These are phyloP conservation scores for Dipodomys stephensi DNA, from an alignment of 2,113 vertebrate genomes.

Conservation along the genomic window DNA sequence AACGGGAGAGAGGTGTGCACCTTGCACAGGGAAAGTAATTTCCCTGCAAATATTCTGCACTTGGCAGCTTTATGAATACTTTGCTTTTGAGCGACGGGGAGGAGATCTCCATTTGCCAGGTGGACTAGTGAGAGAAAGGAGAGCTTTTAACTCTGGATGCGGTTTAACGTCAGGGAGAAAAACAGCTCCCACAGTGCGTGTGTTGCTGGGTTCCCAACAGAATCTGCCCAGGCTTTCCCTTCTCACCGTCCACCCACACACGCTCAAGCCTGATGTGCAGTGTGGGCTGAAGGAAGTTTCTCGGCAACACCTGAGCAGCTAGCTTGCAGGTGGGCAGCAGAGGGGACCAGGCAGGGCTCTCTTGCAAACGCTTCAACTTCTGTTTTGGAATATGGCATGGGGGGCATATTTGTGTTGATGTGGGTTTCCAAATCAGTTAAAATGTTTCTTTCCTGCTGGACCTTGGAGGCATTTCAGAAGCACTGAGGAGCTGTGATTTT, in stretches of 20 bases:
- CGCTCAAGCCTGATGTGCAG: background rate
- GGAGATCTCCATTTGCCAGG: conserved; percentile 22
- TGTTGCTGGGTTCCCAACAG: no score
- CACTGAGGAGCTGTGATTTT: background rate
- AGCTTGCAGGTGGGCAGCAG: background rate
- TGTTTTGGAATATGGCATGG: background rate
- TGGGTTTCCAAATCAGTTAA: conserved; percentile 5
- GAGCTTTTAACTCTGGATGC: conserved; percentile 17
- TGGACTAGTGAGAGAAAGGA: background rate
- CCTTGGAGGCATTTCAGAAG: background rate
- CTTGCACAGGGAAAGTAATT: conserved; percentile 29
- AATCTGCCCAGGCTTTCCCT: background rate
- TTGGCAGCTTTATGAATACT: conserved; percentile 48
- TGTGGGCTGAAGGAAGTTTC: background rate
- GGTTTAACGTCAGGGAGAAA: conserved; percentile 27
- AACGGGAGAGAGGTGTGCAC: background rate
- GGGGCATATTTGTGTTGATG: background rate
- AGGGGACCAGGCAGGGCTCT: background rate
- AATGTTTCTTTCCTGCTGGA: background rate
- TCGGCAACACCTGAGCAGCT: background rate
- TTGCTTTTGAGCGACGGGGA: conserved; percentile 28
- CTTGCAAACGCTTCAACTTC: background rate
- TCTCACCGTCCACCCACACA: conserved; percentile 33
- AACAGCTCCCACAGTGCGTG: conserved; percentile 8
- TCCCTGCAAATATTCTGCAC: conserved; percentile 24